Conservation (phyloP, 2,888 invertebrate genomes). For the Standfussiana lucernea region DNA sequence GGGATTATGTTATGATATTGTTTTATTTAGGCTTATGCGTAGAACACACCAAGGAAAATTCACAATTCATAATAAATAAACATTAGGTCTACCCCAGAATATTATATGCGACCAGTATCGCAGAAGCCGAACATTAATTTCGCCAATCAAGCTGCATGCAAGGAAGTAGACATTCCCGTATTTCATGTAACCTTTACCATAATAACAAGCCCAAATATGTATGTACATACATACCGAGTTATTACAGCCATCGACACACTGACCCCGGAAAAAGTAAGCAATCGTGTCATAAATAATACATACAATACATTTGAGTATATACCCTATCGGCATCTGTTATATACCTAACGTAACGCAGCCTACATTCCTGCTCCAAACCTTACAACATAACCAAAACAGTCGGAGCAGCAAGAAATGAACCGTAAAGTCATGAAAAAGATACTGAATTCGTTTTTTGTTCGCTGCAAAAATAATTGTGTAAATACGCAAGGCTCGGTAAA, state of each 20-base stretch:
- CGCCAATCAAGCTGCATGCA: neutral
- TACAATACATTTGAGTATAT: slow-evolving; percentile 32
- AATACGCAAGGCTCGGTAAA: slow-evolving; percentile 37
- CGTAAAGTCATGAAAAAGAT: neutral
- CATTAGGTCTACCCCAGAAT: neutral
- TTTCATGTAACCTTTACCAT: slow-evolving; percentile 35
- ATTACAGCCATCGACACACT: slow-evolving; percentile 50
- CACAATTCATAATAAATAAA: neutral
- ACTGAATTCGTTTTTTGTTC: neutral
- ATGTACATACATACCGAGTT: neutral
- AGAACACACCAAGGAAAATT: neutral
- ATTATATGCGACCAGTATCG: neutral
- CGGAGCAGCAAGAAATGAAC: neutral
- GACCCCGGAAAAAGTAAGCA: slow-evolving; percentile 46
- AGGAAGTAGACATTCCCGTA: slow-evolving; percentile 27
- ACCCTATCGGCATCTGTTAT: slow-evolving; percentile 26
- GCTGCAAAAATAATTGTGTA: slow-evolving; percentile 21
- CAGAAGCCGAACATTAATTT: neutral
- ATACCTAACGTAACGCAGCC: slow-evolving; percentile 26
- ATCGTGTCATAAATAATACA: slow-evolving; percentile 45
- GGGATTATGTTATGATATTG: too few species aligned
- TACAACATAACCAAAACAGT: slow-evolving; percentile 12
- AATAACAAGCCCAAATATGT: neutral
- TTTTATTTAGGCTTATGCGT: neutral
- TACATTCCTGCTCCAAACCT: slow-evolving; percentile 42